Percentiles rank a stretch among this genome's conserved stretches.
Conservation (phyloP, 2,888 invertebrate genomes). For the Atethmia centrago region DNA sequence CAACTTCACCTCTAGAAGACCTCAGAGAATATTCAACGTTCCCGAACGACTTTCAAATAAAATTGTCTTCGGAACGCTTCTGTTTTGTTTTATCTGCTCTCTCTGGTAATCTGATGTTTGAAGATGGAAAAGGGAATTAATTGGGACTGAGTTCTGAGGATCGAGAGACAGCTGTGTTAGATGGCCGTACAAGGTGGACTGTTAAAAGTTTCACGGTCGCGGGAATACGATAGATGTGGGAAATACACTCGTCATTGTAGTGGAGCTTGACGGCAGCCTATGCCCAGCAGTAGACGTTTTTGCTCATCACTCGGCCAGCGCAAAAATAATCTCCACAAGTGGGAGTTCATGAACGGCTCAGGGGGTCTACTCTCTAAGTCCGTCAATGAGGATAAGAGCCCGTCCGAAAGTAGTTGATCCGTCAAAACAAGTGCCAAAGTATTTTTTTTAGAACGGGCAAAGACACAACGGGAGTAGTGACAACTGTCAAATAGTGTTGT, state of each 20-base stretch:
- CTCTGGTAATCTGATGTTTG: conserved; percentile 9
- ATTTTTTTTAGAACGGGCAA: too few relatives aligned
- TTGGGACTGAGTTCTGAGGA: conserved; percentile 8
- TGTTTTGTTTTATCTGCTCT: conserved; percentile 44
- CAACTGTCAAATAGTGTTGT: too few relatives aligned
- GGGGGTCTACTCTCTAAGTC: too few relatives aligned
- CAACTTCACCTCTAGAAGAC: conserved; percentile 33
- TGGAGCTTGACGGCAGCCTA: too few relatives aligned
- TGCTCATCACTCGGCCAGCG: too few relatives aligned
- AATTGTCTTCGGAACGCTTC: conserved; percentile 31
- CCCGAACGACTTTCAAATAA: conserved; percentile 28
- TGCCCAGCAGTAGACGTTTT: background rate
- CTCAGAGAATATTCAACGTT: background rate
- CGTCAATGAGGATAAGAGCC: too few relatives aligned
- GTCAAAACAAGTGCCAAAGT: too few relatives aligned
- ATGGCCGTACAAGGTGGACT: too few relatives aligned
- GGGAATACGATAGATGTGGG: background rate
- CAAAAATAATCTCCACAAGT: background rate
- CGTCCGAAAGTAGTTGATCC: too few relatives aligned
- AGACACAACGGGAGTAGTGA: too few relatives aligned
- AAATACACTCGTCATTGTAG: background rate
- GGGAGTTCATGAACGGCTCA: background rate
- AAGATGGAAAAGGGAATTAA: background rate
- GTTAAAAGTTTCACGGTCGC: too few relatives aligned
- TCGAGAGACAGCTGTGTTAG: too few relatives aligned